Conservation (phyloP, 2,888 invertebrate genomes). For the Apamea crenata region DNA sequence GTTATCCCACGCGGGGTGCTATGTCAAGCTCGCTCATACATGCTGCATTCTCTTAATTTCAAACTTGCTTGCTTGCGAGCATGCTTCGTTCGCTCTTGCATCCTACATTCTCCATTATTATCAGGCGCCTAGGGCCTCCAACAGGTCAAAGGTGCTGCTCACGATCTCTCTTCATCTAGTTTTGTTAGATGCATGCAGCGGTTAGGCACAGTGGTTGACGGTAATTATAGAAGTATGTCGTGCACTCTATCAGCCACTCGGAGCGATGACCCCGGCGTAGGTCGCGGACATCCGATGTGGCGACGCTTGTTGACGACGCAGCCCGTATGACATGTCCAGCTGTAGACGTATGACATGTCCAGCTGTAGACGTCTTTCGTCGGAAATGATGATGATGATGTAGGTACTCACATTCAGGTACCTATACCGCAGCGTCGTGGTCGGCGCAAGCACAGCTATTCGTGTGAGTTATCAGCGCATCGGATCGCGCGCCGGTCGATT, state of each 20-base stretch:
- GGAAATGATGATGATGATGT: background rate
- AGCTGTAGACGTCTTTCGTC: background rate
- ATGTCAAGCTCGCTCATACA: no score
- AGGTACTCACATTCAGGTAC: background rate
- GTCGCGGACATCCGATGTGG: background rate
- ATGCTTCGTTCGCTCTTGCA: no score
- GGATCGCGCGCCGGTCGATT: background rate
- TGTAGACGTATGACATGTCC: background rate
- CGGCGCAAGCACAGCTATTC: background rate
- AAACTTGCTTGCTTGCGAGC: no score
- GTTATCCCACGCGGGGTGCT: background rate
- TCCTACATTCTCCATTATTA: no score
- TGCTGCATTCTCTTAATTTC: no score
- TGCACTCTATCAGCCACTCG: background rate
- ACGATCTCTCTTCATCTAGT: background rate
- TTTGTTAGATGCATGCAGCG: background rate
- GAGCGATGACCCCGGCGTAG: background rate
- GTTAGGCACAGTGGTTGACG: background rate
- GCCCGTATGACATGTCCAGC: background rate
- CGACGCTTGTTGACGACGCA: background rate
- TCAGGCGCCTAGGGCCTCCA: no score
- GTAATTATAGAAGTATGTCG: background rate
- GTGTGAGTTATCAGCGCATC: background rate
- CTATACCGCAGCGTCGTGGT: background rate
- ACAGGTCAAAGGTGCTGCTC: background rate